phyloP scores from a whole-genome alignment of 2,797 vertebrate genomes.

The Lateolabrax maculatus region DNA sequence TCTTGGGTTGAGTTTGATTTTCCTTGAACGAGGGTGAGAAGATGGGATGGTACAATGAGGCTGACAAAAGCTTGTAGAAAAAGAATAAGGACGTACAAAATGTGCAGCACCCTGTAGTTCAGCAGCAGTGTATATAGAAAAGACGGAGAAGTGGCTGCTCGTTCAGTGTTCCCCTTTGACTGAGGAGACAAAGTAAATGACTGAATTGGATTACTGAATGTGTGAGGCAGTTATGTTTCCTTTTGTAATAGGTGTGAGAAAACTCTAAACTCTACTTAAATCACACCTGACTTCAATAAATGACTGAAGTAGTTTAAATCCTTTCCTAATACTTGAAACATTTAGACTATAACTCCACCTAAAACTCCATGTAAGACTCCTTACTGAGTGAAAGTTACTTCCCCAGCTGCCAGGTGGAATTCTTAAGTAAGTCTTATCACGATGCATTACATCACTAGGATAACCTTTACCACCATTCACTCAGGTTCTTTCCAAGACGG shows the following conservation, averaged over 20 bases:
- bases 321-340: constrained; percentile 4
- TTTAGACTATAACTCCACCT: constrained; percentile 1
- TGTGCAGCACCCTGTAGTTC: constrained; percentile 4
- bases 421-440: constrained; percentile 16
- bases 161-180: neutral
- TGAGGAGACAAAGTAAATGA: constrained; percentile 6
- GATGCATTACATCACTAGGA: constrained; percentile 27
- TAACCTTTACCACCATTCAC: constrained; percentile 30
- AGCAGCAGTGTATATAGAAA: neutral
- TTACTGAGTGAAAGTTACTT: neutral
- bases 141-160: constrained; percentile 1
- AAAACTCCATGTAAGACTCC: constrained; percentile 8
- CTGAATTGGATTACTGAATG: too few relatives aligned
- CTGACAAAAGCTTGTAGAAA: constrained; percentile 9
- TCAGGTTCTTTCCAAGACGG: neutral
- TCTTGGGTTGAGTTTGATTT: constrained; percentile 13
- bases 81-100: neutral
- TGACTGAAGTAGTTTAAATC: constrained; percentile 26
- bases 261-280: neutral
- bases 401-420: constrained; percentile 5
- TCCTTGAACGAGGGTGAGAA: constrained; percentile 20
- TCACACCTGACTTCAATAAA: neutral
- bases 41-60: constrained; percentile 4
- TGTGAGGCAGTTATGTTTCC: neutral
- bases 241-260: neutral